These are phyloP conservation scores for Neodiprion lecontei DNA, from an alignment of 1,140 invertebrate genomes.

Conservation along the genomic window DNA sequence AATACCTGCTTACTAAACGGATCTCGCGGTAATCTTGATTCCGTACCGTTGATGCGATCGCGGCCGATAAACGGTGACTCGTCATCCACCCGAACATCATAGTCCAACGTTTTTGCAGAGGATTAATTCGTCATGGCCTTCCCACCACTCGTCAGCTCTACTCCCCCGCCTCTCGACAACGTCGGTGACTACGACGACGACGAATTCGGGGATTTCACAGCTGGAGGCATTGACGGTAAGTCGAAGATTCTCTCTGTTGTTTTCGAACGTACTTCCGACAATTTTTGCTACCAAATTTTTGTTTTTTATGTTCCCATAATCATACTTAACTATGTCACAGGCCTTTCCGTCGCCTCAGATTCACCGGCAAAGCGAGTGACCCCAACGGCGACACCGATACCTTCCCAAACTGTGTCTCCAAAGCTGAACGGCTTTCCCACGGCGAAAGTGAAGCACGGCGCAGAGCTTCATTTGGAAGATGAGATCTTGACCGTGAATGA, in stretches of 20 bases:
- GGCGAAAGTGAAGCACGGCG: neutral
- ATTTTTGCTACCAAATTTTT: neutral
- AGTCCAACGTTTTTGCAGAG: neutral
- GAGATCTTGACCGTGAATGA: slow-evolving; percentile 52
- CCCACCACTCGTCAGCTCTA: slow-evolving; percentile 69
- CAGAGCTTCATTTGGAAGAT: slow-evolving; percentile 32
- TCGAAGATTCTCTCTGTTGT: slow-evolving; percentile 26
- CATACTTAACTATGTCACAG: slow-evolving; percentile 41
- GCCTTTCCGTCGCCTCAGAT: slow-evolving; percentile 59
- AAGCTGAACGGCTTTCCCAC: slow-evolving; percentile 42
- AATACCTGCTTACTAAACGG: neutral
- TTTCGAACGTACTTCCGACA: neutral
- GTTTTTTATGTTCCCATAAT: neutral
- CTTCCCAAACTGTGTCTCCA: slow-evolving; percentile 44
- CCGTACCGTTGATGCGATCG: no score
- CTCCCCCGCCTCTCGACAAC: slow-evolving; percentile 68
- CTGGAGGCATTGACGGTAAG: slow-evolving; percentile 60
- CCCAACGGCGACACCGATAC: slow-evolving; percentile 46
- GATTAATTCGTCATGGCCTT: slow-evolving; percentile 49
- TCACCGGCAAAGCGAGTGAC: slow-evolving; percentile 53
- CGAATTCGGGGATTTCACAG: slow-evolving; percentile 67
- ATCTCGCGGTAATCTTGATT: no score
- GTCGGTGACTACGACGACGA: slow-evolving; percentile 68
- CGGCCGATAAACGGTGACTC: no score
- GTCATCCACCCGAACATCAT: no score